These are phyloP conservation scores for Gnathonemus echidnorhynchus DNA, from an alignment of 2,113 vertebrate species.

Conservation along the genomic window DNA sequence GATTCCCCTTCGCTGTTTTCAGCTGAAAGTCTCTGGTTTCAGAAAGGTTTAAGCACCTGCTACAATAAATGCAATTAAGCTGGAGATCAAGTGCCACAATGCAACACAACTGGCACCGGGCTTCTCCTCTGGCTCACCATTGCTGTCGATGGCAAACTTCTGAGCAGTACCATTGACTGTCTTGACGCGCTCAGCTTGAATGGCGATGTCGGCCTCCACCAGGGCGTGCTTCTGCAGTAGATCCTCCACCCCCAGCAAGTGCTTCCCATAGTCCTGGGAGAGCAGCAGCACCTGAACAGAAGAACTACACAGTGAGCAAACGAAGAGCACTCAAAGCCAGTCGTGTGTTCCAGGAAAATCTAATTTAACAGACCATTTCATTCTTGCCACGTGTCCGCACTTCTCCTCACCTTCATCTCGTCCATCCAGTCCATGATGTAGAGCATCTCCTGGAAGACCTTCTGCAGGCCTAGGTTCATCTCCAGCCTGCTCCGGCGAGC, in stretches of 20 bases:
- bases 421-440: constrained; percentile 99
- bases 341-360: not conserved
- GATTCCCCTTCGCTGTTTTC: not conserved
- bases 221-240: constrained; percentile 87
- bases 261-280: constrained; percentile 93
- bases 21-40: not conserved
- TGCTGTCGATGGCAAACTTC: constrained; percentile 70
- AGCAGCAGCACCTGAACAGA: constrained; percentile 75
- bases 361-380: not conserved
- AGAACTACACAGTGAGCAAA: not conserved
- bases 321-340: not conserved
- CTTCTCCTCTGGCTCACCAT: constrained; percentile 58
- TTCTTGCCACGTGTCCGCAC: not conserved
- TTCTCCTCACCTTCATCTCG: constrained; percentile 82
- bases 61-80: not conserved
- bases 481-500: constrained; percentile 82
- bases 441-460: constrained; percentile 96
- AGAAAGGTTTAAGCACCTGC: not conserved
- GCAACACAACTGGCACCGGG: not conserved
- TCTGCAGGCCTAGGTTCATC: constrained; percentile 88
- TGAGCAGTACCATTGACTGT: constrained; percentile 79
- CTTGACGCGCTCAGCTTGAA: constrained; percentile 86
- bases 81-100: not conserved
- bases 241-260: constrained; percentile 88
- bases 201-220: constrained; percentile 87